Conservation (phyloP, 2,888 invertebrate genomes). For the Desoria tigrina region DNA sequence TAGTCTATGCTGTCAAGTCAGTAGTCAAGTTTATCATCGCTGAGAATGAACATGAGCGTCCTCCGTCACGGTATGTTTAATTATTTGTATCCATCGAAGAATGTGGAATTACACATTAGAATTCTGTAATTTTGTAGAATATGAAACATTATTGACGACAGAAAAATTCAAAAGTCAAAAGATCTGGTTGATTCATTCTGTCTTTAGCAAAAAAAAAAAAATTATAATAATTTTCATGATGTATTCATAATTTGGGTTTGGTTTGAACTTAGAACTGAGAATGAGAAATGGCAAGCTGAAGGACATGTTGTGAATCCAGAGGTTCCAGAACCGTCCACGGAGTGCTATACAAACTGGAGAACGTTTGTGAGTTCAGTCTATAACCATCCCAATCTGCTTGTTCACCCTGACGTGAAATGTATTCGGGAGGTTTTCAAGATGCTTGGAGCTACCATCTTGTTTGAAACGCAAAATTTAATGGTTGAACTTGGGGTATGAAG, state of each 20-base stretch:
- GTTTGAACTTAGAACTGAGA: background rate
- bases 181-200: too few relatives aligned
- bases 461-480: conserved; percentile 34
- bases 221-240: too few relatives aligned
- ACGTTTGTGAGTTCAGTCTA: conserved; percentile 36
- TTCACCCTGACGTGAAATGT: conserved; percentile 31
- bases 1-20: too few relatives aligned
- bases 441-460: conserved; percentile 33
- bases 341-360: conserved; percentile 27
- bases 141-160: too few relatives aligned
- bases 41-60: too few relatives aligned
- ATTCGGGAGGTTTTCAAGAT: conserved; percentile 35
- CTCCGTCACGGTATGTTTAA: too few relatives aligned
- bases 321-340: conserved; percentile 24
- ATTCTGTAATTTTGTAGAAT: too few relatives aligned
- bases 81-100: too few relatives aligned
- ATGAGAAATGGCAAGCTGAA: background rate
- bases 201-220: too few relatives aligned
- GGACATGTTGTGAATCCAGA: conserved; percentile 25
- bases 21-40: too few relatives aligned
- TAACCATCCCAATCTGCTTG: conserved; percentile 41
- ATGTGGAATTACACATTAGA: too few relatives aligned
- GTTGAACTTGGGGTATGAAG: conserved; percentile 31
- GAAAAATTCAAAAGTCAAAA: too few relatives aligned
- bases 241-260: background rate